A percentile compares a stretch with the other conserved stretches of the same genome.
phyloP scores from a whole-genome alignment of 2,797 vertebrate species.

The Gymnothorax reevesii region DNA sequence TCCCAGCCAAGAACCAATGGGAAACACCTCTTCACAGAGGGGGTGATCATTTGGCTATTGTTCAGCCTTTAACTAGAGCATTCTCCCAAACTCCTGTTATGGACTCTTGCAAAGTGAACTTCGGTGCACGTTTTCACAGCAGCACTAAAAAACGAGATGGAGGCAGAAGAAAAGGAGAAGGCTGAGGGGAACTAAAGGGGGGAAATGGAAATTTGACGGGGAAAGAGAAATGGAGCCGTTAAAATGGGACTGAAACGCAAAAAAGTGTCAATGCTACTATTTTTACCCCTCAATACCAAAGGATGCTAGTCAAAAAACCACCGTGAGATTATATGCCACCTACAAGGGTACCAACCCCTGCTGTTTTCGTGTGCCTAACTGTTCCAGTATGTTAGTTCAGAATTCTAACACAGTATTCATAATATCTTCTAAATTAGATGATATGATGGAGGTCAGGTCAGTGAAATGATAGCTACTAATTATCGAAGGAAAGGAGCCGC shows the following conservation, averaged over 20 bases:
- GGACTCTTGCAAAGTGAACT: slow-evolving; percentile 68
- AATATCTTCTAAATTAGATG: background rate
- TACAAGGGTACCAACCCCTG: background rate
- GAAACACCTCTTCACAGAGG: slow-evolving; percentile 66
- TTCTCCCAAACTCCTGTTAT: slow-evolving; percentile 70
- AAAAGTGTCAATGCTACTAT: slow-evolving; percentile 18
- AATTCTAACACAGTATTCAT: background rate
- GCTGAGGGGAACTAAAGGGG: background rate
- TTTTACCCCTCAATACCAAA: background rate
- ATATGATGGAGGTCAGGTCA: slow-evolving; percentile 7
- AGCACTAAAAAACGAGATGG: slow-evolving; percentile 46
- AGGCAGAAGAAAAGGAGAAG: slow-evolving; percentile 25
- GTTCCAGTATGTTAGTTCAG: background rate
- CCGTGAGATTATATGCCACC: background rate
- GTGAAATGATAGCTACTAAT: slow-evolving; percentile 3
- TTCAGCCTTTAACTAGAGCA: slow-evolving; percentile 69
- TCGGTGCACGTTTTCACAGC: slow-evolving; percentile 52
- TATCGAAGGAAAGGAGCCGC: background rate
- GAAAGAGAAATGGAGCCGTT: slow-evolving; percentile 24
- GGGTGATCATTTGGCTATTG: slow-evolving; percentile 68
- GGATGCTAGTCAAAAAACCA: background rate
- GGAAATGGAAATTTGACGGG: slow-evolving; percentile 24
- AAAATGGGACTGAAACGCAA: slow-evolving; percentile 26
- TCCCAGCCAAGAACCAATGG: slow-evolving; percentile 63
- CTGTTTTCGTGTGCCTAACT: background rate